Evolutionary conservation across 2,888 invertebrate genomes (phyloP).

Genomic region (Hyposoter didymator): DNA sequence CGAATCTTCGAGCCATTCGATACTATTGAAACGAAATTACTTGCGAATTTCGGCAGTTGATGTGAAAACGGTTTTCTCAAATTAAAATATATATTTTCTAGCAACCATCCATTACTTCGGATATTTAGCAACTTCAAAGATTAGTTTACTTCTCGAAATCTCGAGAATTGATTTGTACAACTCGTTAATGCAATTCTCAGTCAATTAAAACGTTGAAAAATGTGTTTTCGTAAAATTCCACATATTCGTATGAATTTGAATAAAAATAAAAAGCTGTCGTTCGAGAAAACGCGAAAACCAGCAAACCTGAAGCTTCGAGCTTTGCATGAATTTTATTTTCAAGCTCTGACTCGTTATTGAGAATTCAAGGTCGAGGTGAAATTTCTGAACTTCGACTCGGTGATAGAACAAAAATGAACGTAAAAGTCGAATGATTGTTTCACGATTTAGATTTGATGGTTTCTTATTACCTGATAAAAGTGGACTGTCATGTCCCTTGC

Average conservation of each 20-base stretch:
- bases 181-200: background rate
- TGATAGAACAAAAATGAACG: background rate
- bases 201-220: background rate
- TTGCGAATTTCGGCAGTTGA: background rate
- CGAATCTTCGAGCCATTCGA: background rate
- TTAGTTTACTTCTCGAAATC: background rate
- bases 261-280: background rate
- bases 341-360: background rate
- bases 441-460: background rate
- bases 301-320: background rate
- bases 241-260: background rate
- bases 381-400: background rate
- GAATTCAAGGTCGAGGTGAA: background rate
- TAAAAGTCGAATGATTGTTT: background rate
- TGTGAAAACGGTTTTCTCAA: background rate
- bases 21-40: background rate
- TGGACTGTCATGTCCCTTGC: slow-evolving; percentile 93
- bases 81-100: background rate
- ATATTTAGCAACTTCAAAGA: background rate
- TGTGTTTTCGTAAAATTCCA: background rate
- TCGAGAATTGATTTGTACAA: background rate
- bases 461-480: slow-evolving; percentile 90
- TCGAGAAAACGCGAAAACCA: background rate
- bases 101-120: background rate
- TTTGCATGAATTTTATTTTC: background rate